phyloP scores from a whole-genome alignment of 2,888 invertebrate genomes.

The Notocelia uddmanniana region DNA sequence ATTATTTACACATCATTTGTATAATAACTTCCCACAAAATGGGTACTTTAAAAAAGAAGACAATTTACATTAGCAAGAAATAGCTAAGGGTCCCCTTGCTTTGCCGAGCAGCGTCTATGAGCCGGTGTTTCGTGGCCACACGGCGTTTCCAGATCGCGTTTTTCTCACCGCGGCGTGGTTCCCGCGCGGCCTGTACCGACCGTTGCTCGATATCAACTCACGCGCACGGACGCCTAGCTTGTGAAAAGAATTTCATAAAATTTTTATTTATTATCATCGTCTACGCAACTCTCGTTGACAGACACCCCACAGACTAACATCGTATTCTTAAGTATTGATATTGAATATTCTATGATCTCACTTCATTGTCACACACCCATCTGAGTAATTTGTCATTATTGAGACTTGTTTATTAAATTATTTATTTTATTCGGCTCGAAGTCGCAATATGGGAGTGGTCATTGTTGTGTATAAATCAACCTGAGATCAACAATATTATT shows the following conservation, averaged over 20 bases:
- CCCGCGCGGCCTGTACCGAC: slow-evolving; percentile 7
- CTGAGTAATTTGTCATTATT: slow-evolving; percentile 68
- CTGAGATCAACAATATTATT: slow-evolving; percentile 43
- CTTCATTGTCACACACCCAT: slow-evolving; percentile 78
- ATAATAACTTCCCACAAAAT: neutral
- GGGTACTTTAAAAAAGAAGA: neutral
- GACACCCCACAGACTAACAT: slow-evolving; percentile 57
- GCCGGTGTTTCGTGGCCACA: slow-evolving; percentile 3
- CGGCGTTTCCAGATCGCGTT: neutral
- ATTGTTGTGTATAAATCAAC: slow-evolving; percentile 38
- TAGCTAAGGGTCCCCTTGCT: neutral
- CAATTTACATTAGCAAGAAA: no score
- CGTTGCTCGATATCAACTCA: slow-evolving; percentile 25
- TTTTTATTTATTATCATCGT: slow-evolving; percentile 39
- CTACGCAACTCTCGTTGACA: slow-evolving; percentile 18
- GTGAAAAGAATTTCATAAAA: slow-evolving; percentile 40
- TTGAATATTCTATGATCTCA: slow-evolving; percentile 83
- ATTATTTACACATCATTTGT: no score
- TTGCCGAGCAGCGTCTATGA: neutral
- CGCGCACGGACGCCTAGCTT: slow-evolving; percentile 25
- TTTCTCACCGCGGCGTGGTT: neutral
- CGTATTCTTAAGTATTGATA: slow-evolving; percentile 83
- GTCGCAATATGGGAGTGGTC: slow-evolving; percentile 41
- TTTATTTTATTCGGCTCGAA: slow-evolving; percentile 27
- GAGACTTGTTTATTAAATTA: slow-evolving; percentile 44